Percentiles rank a stretch among this genome's conserved stretches.
phyloP scores from a whole-genome alignment of 2,113 vertebrate species.

The Perccottus glenii region DNA sequence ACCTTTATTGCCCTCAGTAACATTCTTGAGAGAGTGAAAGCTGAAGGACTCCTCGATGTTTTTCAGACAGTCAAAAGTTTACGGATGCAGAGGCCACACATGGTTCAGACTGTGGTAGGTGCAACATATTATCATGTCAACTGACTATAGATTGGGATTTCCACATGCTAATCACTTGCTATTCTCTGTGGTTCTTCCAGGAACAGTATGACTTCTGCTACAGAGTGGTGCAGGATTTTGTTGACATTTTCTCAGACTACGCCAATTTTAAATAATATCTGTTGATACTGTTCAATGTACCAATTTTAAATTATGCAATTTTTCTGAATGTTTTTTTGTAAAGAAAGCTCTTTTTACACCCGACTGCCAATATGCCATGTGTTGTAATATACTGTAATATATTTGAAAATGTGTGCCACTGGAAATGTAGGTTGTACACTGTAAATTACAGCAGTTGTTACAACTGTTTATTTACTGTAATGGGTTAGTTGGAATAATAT shows the following conservation, averaged over 20 bases:
- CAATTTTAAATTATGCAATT: conserved; percentile 56
- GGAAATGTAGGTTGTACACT: conserved; percentile 21
- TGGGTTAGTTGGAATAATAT: conserved; percentile 8
- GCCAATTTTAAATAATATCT: conserved; percentile 98
- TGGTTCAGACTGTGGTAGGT: conserved; percentile 98
- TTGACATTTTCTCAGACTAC: conserved; percentile 99
- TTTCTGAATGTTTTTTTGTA: conserved; percentile 71
- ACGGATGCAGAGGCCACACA: conserved; percentile 96
- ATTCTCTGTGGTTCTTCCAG: conserved; percentile 73
- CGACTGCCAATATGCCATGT: conserved; percentile 29
- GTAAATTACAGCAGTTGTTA: conserved; percentile 29
- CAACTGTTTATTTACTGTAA: conserved; percentile 10
- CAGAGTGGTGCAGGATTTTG: conserved; percentile 99
- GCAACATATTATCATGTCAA: conserved; percentile 26
- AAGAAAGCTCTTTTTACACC: conserved; percentile 64
- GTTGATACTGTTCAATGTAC: conserved; percentile 50
- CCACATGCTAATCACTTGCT: too few relatives aligned
- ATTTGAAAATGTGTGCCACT: conserved; percentile 35
- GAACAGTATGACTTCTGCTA: conserved; percentile 99
- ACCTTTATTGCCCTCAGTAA: conserved; percentile 98
- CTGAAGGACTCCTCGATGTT: conserved; percentile 94
- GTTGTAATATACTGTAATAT: conserved; percentile 61
- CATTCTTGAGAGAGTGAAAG: conserved; percentile 95
- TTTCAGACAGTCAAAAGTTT: conserved; percentile 99
- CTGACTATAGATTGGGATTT: not conserved